Evolutionary conservation across 1,140 invertebrate genomes (phyloP), one percentile per base, ranked within the genome.

Genomic region (Drosophila lini): DNA sequence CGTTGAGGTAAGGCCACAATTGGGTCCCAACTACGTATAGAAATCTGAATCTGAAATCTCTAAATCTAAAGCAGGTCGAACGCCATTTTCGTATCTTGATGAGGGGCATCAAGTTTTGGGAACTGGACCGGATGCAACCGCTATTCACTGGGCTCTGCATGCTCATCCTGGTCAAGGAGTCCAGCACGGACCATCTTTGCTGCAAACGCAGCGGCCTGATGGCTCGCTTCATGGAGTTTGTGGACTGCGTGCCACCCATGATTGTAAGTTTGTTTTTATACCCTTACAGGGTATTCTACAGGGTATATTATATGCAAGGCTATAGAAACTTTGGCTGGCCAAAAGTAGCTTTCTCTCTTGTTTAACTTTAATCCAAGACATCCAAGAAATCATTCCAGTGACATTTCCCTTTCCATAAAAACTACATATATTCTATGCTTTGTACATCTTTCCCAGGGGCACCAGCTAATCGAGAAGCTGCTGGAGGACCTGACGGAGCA

Each of bases 381-480:
- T 28, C 25, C 25, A 28, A 28, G 25, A 28, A 28, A 28, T 28
- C 25, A 5, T 28, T 28, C 5, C 11, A 38, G 13, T 4, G 11
- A 38, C 5, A 41, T 9, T 41, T 16, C 8, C 10, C 0, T 11
- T 19, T n/a, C 28, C 36, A n/a, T 16, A 3, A 9, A 16, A 42
- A 8, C 8, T n/a, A 22, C 22, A 41, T n/a, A 36, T 36, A 3
- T 10, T 36, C 3, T 28, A 16, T 4, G 3, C 6, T 1, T 7
- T 45, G 11, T 47, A 9, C 15, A 2, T n/a, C 2, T 15, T 8
- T 19, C 4, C 16, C 36, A 76, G 74, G 55, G 59, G 0, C 41
- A 76, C 13, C 19, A 40, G 3, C 10, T 74, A 7, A 40, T 73
- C 0, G 68, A 65, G 3, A 52, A 65, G 3, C 13, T 76, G 10